Conservation (phyloP, 2,888 invertebrate species). For the Linyphia triangularis region DNA sequence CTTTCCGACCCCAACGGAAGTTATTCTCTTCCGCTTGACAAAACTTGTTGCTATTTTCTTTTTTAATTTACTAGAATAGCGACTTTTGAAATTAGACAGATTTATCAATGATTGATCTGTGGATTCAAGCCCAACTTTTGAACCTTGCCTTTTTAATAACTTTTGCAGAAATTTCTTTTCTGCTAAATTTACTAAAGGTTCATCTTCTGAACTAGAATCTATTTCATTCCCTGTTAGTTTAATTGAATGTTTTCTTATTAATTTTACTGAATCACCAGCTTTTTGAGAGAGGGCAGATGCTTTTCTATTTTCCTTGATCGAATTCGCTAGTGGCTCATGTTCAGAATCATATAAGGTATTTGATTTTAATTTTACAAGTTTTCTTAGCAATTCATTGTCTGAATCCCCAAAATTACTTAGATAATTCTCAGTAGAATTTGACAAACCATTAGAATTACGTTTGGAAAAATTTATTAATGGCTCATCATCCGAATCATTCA, state of each 20-base stretch:
- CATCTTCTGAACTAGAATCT: not conserved
- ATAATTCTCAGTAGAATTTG: not conserved
- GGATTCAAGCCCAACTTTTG: too few relatives aligned
- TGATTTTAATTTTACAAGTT: not conserved
- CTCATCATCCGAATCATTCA: not conserved
- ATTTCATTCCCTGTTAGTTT: too few relatives aligned
- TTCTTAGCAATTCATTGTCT: not conserved
- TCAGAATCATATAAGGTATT: not conserved
- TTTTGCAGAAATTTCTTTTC: not conserved
- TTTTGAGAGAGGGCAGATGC: too few relatives aligned
- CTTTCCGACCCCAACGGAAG: too few relatives aligned
- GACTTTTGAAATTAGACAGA: too few relatives aligned
- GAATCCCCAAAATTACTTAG: not conserved
- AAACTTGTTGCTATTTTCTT: too few relatives aligned
- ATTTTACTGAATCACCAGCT: too few relatives aligned
- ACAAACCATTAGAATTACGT: not conserved
- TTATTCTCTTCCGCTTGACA: too few relatives aligned
- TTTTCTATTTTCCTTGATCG: not conserved
- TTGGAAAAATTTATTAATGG: not conserved
- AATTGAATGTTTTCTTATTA: too few relatives aligned
- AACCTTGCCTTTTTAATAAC: too few relatives aligned
- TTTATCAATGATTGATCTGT: too few relatives aligned
- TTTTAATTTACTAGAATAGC: too few relatives aligned
- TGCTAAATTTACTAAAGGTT: not conserved
- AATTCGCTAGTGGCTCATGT: not conserved